A percentile compares a stretch with the other conserved stretches of the same genome.
phyloP scores from a whole-genome alignment of 2,113 vertebrate species.

The Anarrhichthys ocellatus region DNA sequence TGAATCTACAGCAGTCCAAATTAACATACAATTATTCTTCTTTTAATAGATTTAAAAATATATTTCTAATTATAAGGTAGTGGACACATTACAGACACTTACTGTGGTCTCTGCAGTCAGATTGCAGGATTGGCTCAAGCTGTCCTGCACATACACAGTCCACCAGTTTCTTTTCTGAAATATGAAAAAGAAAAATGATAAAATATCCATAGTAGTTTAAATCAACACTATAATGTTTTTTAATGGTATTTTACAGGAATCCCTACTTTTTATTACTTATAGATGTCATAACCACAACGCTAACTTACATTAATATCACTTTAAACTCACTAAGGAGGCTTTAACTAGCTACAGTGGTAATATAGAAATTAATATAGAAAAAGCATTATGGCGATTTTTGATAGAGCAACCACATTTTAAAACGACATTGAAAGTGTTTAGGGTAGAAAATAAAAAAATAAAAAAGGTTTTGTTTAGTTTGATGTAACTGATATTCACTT shows the following conservation, averaged over 20 bases:
- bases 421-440: neutral
- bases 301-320: neutral
- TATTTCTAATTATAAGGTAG: neutral
- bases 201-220: neutral
- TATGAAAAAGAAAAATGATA: neutral
- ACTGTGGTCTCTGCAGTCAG: conserved; percentile 8
- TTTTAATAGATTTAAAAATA: neutral
- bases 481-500: neutral
- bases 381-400: neutral
- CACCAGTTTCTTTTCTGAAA: neutral
- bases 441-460: neutral
- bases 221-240: neutral
- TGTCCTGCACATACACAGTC: neutral
- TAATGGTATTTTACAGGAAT: neutral
- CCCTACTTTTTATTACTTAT: neutral
- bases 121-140: neutral
- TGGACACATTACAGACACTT: conserved; percentile 1
- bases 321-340: neutral
- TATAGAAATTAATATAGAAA: neutral
- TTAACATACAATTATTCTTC: neutral
- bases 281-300: neutral
- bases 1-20: neutral
- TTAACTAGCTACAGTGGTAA: neutral
- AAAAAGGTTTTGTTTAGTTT: neutral
- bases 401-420: neutral